phyloP scores from a whole-genome alignment of 1,140 invertebrate species.

The Aethina tumida region DNA sequence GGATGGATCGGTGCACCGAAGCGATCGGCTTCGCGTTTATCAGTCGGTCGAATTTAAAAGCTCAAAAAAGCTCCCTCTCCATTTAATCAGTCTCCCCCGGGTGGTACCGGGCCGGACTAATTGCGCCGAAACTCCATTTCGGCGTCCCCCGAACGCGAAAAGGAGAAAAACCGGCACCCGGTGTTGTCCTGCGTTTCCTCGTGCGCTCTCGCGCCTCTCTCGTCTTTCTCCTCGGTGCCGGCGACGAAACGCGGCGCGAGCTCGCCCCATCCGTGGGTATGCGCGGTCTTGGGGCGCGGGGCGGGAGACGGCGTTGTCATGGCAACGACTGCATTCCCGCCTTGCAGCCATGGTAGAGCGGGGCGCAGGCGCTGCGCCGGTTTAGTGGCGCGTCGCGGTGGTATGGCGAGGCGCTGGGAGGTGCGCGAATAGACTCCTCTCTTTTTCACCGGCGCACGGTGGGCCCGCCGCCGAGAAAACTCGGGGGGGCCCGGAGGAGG shows the following conservation, averaged over 20 bases:
- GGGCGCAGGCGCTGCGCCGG: slow-evolving; percentile 30
- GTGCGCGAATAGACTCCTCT: slow-evolving; percentile 20
- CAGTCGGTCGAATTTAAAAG: too few relatives aligned
- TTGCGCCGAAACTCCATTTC: not conserved
- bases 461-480: not conserved
- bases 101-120: too few relatives aligned
- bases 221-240: not conserved
- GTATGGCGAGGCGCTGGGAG: slow-evolving; percentile 29
- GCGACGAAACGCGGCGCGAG: not conserved
- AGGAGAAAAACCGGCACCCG: not conserved
- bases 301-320: slow-evolving; percentile 34
- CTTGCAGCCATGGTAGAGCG: slow-evolving; percentile 37
- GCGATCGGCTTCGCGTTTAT: too few relatives aligned
- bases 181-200: not conserved
- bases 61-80: too few relatives aligned
- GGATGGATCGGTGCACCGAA: too few relatives aligned
- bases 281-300: slow-evolving; percentile 32
- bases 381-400: slow-evolving; percentile 26
- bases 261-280: slow-evolving; percentile 7
- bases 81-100: too few relatives aligned
- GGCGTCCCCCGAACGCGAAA: not conserved
- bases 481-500: not conserved
- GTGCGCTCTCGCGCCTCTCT: not conserved
- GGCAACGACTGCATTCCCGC: slow-evolving; percentile 40
- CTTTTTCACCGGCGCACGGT: slow-evolving; percentile 11